Base-by-base conservation (phyloP, 1,140 invertebrate genomes). In the Formica exsecta region DNA sequence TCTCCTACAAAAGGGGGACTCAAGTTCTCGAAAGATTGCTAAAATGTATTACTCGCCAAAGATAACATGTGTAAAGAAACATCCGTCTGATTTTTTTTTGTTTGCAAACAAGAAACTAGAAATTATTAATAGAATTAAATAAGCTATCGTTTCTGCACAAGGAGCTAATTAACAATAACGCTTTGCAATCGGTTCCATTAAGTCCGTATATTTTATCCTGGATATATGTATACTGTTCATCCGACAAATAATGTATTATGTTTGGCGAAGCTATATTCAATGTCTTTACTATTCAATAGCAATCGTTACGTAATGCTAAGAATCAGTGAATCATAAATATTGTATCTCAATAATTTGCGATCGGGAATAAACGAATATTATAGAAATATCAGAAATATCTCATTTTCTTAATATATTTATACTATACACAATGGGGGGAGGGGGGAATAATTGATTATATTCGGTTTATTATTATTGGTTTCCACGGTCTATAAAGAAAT, bases 331-430 rank as follows among this genome's bases (percentile, higher is more conserved):
- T 51, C 16, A 51, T 48, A 32, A n/a, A 51, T n/a, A 16, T 25
- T 25, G 36, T 13, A 68, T 48, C 44, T 68, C 41, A 25, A 68
- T 29, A 73, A 54, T 73, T 73, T 13, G 11, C 41, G n/a, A 51
- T 19, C 1, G 32, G 25, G 8, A 51, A 29, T 51, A 71, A 29
- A 11, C 44, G 8, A n/a, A 29, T 16, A 51, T 29, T 32, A 13
- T 57, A 57, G 16, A 41, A 44, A 44, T 25, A 6, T 13, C 5
- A 22, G 16, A 29, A 19, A 48, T 65, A 59, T 22, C 2, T 22
- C 8, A 59, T 59, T 22, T 51, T 51, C 19, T 59, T 2, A 54
- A 54, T 54, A 59, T 22, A n/a, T n/a, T 7, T 8, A 5, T 57
- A n/a, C 19, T 57, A 0, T n/a, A 57, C 6, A 57, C 51, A n/a